Conservation (phyloP, 2,113 vertebrate genomes). For the Triplophysa dalaica region DNA sequence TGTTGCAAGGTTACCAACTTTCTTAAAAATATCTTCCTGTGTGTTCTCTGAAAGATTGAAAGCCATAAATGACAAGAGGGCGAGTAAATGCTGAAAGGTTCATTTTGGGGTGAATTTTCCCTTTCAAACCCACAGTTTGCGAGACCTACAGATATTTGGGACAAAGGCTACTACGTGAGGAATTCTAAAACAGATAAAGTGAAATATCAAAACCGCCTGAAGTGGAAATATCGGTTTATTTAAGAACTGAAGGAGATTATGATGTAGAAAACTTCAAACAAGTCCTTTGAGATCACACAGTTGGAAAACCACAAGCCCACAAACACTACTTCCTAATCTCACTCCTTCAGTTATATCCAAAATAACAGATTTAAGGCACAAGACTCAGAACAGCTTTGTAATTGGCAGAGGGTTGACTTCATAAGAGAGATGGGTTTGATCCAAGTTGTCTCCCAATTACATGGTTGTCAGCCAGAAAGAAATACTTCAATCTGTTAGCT, state of each 20-base stretch:
- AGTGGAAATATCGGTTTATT: constrained; percentile 35
- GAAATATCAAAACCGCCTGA: constrained; percentile 25
- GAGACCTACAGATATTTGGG: neutral
- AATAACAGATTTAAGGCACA: constrained; percentile 19
- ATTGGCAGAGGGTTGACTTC: neutral
- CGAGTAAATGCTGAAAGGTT: neutral
- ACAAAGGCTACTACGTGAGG: neutral
- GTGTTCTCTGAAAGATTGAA: no score
- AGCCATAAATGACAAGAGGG: no score
- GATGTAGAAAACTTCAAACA: constrained; percentile 26
- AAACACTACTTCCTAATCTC: constrained; percentile 36
- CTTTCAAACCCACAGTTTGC: neutral
- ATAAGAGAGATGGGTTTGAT: constrained; percentile 26
- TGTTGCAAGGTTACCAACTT: no score
- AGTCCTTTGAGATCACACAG: constrained; percentile 27
- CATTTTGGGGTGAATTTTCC: no score
- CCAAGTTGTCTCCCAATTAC: constrained; percentile 29
- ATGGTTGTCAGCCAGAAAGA: constrained; percentile 19
- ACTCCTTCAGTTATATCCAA: constrained; percentile 19
- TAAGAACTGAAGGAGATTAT: constrained; percentile 3
- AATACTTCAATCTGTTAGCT: constrained; percentile 22
- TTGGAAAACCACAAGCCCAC: constrained; percentile 18
- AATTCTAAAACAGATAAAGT: neutral
- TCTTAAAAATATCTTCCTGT: no score
- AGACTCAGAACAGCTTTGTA: neutral